phyloP scores from a whole-genome alignment of 1,140 invertebrate species.

The Wasmannia auropunctata region DNA sequence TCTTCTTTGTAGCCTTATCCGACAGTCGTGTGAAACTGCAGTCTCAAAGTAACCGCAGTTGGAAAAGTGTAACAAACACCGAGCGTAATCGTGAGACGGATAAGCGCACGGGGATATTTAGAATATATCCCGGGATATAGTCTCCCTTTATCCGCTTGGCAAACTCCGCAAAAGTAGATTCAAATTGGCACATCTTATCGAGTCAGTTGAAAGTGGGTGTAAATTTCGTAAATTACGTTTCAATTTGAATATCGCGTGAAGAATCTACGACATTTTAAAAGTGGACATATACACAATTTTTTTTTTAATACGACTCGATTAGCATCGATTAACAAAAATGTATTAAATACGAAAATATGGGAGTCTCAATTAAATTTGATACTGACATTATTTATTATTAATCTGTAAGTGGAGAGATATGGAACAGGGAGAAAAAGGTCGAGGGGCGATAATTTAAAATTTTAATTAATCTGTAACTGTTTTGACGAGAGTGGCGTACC shows the following conservation, averaged over 20 bases:
- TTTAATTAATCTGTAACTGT: slow-evolving; percentile 16
- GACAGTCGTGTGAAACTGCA: slow-evolving; percentile 1
- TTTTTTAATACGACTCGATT: not conserved
- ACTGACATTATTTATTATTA: not conserved
- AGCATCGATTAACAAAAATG: not conserved
- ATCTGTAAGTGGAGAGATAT: not conserved
- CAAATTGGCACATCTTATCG: not conserved
- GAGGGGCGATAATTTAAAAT: not conserved
- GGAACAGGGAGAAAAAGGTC: not conserved
- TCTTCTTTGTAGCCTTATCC: slow-evolving; percentile 28
- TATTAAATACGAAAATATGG: not conserved
- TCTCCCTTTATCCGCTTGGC: slow-evolving; percentile 13
- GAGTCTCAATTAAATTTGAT: not conserved
- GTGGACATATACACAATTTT: not conserved
- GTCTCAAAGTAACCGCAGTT: slow-evolving; percentile 17
- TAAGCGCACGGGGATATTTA: slow-evolving; percentile 11
- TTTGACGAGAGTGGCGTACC: not conserved
- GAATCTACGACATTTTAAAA: not conserved
- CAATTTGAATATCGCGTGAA: not conserved
- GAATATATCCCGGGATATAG: slow-evolving; percentile 16
- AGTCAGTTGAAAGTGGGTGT: not conserved
- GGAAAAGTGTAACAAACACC: not conserved
- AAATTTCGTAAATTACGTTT: not conserved
- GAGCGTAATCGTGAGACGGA: slow-evolving; percentile 13
- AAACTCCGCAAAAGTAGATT: slow-evolving; percentile 2